phyloP scores from a whole-genome alignment of 1,140 invertebrate genomes.

The Ceratina calcarata region DNA sequence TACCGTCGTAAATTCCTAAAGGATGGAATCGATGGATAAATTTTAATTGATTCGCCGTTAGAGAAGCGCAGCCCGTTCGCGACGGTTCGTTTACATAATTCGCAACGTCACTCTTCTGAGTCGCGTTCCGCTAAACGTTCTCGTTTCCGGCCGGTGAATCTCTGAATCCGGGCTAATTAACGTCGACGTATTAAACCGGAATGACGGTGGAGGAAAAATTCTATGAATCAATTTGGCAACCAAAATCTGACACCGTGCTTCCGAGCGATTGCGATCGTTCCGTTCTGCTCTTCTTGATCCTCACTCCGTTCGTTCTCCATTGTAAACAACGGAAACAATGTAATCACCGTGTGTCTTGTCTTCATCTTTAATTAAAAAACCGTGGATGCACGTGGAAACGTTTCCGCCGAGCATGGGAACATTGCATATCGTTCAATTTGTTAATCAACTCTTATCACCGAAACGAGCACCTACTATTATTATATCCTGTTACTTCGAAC shows the following conservation, averaged over 20 bases:
- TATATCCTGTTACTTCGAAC: too few relatives aligned
- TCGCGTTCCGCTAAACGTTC: neutral
- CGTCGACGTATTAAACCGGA: neutral
- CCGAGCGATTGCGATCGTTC: neutral
- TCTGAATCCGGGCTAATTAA: neutral
- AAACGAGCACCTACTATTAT: too few relatives aligned
- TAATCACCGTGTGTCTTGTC: conserved; percentile 39
- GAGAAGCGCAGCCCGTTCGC: neutral
- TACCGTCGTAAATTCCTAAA: conserved; percentile 17
- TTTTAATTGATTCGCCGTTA: conserved; percentile 20
- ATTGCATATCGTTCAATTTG: neutral
- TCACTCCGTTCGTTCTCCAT: conserved; percentile 32
- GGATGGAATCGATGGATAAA: conserved; percentile 2
- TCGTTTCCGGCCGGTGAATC: too few relatives aligned
- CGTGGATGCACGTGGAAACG: neutral
- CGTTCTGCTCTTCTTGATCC: conserved; percentile 15
- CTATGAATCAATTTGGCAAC: neutral
- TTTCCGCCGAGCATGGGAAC: conserved; percentile 27
- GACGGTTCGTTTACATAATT: too few relatives aligned
- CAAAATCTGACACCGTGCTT: neutral
- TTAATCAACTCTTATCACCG: too few relatives aligned
- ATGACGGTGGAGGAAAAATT: neutral
- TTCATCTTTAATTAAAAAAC: conserved; percentile 58
- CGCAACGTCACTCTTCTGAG: neutral
- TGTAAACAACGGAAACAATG: conserved; percentile 52